Conservation (phyloP, 2,113 vertebrate species). For the Halcyon malimbica region DNA sequence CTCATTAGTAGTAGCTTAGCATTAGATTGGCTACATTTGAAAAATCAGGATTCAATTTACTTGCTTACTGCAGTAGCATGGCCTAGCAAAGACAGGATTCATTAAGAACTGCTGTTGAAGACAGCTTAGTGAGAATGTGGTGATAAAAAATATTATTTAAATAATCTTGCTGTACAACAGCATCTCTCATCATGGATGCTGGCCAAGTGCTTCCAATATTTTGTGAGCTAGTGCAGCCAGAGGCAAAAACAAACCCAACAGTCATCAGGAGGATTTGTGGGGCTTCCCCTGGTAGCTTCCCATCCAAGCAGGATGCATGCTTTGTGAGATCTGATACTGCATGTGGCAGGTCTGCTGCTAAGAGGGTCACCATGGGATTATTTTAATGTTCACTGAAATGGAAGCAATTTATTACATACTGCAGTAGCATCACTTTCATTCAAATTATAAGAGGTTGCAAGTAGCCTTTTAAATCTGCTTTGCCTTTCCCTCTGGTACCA, state of each 20-base stretch:
- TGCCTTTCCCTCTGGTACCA: conserved; percentile 42
- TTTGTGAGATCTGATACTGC: conserved; percentile 62
- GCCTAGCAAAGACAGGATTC: not conserved
- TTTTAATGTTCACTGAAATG: conserved; percentile 61
- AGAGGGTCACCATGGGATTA: conserved; percentile 50
- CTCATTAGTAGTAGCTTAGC: not conserved
- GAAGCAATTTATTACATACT: conserved; percentile 64
- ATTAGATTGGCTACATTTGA: not conserved
- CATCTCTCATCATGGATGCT: conserved; percentile 53
- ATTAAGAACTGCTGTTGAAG: not conserved
- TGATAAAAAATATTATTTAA: conserved; percentile 36
- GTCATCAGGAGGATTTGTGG: conserved; percentile 34
- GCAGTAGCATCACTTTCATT: conserved; percentile 13
- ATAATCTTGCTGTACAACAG: conserved; percentile 4
- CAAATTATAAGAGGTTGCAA: conserved; percentile 47
- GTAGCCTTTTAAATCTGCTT: conserved; percentile 61
- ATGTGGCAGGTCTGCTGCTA: conserved; percentile 54
- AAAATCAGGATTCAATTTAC: not conserved
- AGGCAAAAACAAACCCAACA: conserved; percentile 64
- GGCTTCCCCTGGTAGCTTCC: conserved; percentile 58
- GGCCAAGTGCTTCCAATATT: conserved; percentile 47
- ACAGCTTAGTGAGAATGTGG: not conserved
- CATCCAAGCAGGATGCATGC: not conserved
- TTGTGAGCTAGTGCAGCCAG: conserved; percentile 45
- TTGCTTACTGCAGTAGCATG: not conserved